These are phyloP conservation scores for Desmophyllum pertusum DNA, from an alignment of 92 coral and sea anemone species.

Conservation along the genomic window DNA sequence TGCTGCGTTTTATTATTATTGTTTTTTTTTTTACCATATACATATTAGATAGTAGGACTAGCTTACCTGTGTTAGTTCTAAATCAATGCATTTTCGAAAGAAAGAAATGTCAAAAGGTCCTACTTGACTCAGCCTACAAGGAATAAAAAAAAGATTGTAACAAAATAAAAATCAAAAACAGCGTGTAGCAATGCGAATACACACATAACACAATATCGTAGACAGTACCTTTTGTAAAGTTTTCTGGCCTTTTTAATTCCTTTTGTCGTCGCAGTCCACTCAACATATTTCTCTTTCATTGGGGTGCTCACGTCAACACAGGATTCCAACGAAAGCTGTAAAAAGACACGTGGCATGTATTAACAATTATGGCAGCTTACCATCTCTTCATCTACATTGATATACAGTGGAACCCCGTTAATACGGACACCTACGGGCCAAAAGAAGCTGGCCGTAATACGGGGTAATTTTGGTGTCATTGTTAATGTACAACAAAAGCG, in stretches of 20 bases:
- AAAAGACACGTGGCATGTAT: neutral
- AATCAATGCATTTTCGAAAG: slow-evolving; percentile 66
- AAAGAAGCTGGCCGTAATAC: too few relatives aligned
- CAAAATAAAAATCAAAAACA: neutral
- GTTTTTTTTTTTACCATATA: too few relatives aligned
- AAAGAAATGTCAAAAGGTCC: slow-evolving; percentile 70
- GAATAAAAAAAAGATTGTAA: neutral
- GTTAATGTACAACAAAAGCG: too few relatives aligned
- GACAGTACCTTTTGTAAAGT: slow-evolving; percentile 90
- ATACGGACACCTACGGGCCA: too few relatives aligned
- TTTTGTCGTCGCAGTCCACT: slow-evolving; percentile 66
- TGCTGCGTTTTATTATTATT: too few relatives aligned
- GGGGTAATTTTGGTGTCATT: too few relatives aligned
- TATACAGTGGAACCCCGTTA: too few relatives aligned
- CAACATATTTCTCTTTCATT: slow-evolving; percentile 72
- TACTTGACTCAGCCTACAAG: slow-evolving; percentile 53
- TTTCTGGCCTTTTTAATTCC: slow-evolving; percentile 80
- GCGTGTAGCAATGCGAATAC: neutral
- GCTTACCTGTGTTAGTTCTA: slow-evolving; percentile 80
- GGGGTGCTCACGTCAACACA: slow-evolving; percentile 47
- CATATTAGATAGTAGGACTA: too few relatives aligned
- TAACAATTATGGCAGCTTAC: neutral
- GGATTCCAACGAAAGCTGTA: slow-evolving; percentile 64
- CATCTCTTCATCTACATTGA: neutral
- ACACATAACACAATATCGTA: neutral